Conservation (phyloP, 2,113 vertebrate species). For the Ornithorhynchus anatinus region DNA sequence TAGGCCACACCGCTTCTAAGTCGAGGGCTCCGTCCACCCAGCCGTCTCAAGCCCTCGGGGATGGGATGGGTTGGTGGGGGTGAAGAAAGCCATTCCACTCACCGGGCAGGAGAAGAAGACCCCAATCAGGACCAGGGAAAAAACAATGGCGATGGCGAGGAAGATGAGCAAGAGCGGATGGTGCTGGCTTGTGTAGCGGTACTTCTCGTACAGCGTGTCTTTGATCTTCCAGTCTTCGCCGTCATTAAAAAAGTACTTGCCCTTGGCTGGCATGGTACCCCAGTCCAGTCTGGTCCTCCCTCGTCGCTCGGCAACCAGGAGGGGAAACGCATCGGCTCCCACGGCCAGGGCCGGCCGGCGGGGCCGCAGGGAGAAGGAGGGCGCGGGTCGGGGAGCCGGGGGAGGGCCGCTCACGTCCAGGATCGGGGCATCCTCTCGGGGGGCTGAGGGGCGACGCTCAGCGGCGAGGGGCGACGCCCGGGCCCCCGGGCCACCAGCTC, state of each 20-base stretch:
- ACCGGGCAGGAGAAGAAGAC: constrained; percentile 79
- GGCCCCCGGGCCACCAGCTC: too few species aligned
- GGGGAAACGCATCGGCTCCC: too few species aligned
- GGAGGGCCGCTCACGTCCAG: too few species aligned
- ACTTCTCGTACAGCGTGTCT: constrained; percentile 88
- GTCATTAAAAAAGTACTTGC: constrained; percentile 92
- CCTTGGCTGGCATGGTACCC: constrained; percentile 93
- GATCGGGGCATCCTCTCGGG: too few species aligned
- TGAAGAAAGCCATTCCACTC: constrained; percentile 69
- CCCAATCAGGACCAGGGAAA: constrained; percentile 75
- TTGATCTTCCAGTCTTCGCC: constrained; percentile 78
- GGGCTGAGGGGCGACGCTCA: too few species aligned
- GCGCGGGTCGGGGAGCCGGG: background rate
- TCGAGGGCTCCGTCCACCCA: too few species aligned
- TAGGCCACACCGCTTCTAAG: too few species aligned
- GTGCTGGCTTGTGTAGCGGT: constrained; percentile 87
- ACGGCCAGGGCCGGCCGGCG: too few species aligned
- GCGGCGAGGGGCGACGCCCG: too few species aligned
- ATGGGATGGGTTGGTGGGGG: too few species aligned
- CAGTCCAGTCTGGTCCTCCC: background rate
- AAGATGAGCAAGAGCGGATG: constrained; percentile 87
- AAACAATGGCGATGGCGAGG: constrained; percentile 80
- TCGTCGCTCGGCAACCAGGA: constrained; percentile 3
- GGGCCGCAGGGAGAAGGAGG: too few species aligned
- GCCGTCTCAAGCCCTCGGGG: too few species aligned